Evolutionary conservation across 2,113 vertebrate genomes (phyloP).

Genomic region (Neogale vison): DNA sequence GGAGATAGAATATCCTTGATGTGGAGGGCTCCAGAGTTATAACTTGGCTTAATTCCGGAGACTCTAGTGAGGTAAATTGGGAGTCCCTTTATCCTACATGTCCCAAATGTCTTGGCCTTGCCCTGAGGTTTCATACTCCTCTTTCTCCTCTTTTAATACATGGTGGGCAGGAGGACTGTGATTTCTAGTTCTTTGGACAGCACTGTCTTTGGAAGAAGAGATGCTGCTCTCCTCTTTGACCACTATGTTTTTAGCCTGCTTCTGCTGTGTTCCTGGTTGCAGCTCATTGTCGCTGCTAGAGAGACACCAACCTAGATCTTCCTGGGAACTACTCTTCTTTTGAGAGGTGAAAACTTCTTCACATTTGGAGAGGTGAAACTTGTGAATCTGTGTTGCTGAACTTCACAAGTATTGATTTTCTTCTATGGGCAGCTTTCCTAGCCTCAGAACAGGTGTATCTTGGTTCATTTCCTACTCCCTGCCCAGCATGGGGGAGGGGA

Average conservation of each 20-base stretch:
- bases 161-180: slow-evolving; percentile 66
- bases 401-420: slow-evolving; percentile 85
- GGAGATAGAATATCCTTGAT: slow-evolving; percentile 98
- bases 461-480: accelerated
- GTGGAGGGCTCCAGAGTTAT: slow-evolving; percentile 93
- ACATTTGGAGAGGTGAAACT: slow-evolving; percentile 75
- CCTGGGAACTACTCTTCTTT: slow-evolving; percentile 84
- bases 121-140: slow-evolving; percentile 54
- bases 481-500: accelerated
- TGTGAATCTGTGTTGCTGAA: slow-evolving; percentile 56
- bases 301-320: slow-evolving; percentile 91
- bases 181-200: not conserved
- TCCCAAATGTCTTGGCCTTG: slow-evolving; percentile 90
- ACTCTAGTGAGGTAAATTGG: slow-evolving; percentile 97
- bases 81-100: slow-evolving; percentile 85
- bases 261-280: not conserved
- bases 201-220: not conserved
- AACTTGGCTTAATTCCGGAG: slow-evolving; percentile 90
- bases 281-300: slow-evolving; percentile 94
- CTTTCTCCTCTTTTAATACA: slow-evolving; percentile 63
- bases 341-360: slow-evolving; percentile 60
- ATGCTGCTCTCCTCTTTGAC: slow-evolving; percentile 53
- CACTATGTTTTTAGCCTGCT: not conserved
- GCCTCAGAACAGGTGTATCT: slow-evolving; percentile 87
- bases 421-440: slow-evolving; percentile 85